Percentiles rank a stretch among this genome's conserved stretches.
phyloP scores from a whole-genome alignment of 2,888 invertebrate species.

The Dryadula phaetusa region DNA sequence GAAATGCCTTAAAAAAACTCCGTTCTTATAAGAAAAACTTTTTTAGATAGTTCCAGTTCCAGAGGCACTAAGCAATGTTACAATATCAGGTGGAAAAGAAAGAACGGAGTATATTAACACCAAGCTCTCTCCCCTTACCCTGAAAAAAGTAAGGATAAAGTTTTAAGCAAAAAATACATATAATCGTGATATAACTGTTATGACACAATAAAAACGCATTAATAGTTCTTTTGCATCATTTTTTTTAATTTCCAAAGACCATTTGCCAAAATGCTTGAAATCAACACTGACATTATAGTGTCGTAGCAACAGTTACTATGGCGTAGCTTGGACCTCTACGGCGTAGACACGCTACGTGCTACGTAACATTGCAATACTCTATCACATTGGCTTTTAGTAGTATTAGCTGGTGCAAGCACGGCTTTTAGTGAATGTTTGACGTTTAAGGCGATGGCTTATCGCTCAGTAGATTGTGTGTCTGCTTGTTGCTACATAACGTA shows the following conservation, averaged over 20 bases:
- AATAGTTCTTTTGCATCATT: too few species aligned
- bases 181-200: too few species aligned
- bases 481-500: not conserved
- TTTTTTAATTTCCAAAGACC: not conserved
- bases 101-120: too few species aligned
- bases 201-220: too few species aligned
- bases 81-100: too few species aligned
- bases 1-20: too few species aligned
- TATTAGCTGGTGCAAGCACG: conserved; percentile 19
- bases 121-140: too few species aligned
- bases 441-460: not conserved
- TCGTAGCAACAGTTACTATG: conserved; percentile 12
- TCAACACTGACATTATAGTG: not conserved
- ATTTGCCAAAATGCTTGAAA: not conserved
- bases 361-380: conserved; percentile 10
- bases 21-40: too few species aligned
- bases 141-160: too few species aligned
- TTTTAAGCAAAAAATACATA: too few species aligned
- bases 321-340: conserved; percentile 24
- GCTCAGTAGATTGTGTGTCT: conserved; percentile 3
- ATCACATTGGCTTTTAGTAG: conserved; percentile 21
- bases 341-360: conserved; percentile 4
- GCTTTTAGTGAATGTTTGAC: conserved; percentile 21
- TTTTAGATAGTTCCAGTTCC: too few species aligned
- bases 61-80: too few species aligned